phyloP scores from a whole-genome alignment of 2,797 vertebrate species.

The Apogon talboti region DNA sequence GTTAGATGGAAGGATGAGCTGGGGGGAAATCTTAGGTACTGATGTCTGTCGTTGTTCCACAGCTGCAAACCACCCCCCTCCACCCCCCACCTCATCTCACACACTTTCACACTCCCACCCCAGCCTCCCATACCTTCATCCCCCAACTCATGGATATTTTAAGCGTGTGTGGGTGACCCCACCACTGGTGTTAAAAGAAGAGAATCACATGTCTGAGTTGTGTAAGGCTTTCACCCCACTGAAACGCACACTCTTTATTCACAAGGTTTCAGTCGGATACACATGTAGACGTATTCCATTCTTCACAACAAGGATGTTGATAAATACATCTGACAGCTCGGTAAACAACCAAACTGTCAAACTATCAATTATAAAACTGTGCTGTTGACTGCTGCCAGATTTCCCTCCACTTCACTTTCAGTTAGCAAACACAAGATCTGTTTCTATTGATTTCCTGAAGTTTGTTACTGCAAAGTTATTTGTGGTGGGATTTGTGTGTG shows the following conservation, averaged over 20 bases:
- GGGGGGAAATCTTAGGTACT: slow-evolving; percentile 64
- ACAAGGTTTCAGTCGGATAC: slow-evolving; percentile 14
- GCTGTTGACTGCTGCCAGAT: slow-evolving; percentile 21
- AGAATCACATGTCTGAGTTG: slow-evolving; percentile 55
- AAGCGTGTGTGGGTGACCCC: slow-evolving; percentile 52
- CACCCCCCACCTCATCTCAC: slow-evolving; percentile 1
- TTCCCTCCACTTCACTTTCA: slow-evolving; percentile 12
- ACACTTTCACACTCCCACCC: slow-evolving; percentile 2
- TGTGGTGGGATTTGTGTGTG: slow-evolving; percentile 3
- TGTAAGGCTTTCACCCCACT: slow-evolving; percentile 54
- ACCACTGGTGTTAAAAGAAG: slow-evolving; percentile 39
- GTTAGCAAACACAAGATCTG: background rate
- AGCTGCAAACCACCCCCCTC: slow-evolving; percentile 1
- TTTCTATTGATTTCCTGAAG: slow-evolving; percentile 19
- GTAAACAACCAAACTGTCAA: slow-evolving; percentile 44
- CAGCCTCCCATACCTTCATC: slow-evolving; percentile 14
- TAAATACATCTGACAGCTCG: slow-evolving; percentile 43
- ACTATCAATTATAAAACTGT: slow-evolving; percentile 30
- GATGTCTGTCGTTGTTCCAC: slow-evolving; percentile 42
- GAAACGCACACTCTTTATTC: slow-evolving; percentile 10
- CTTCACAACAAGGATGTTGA: slow-evolving; percentile 30
- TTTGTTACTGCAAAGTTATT: slow-evolving; percentile 12
- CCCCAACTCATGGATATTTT: slow-evolving; percentile 54
- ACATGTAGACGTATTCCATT: slow-evolving; percentile 30
- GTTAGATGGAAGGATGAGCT: slow-evolving; percentile 25